Conservation (phyloP, 2,797 vertebrate genomes). For the Spondyliosoma cantharus region DNA sequence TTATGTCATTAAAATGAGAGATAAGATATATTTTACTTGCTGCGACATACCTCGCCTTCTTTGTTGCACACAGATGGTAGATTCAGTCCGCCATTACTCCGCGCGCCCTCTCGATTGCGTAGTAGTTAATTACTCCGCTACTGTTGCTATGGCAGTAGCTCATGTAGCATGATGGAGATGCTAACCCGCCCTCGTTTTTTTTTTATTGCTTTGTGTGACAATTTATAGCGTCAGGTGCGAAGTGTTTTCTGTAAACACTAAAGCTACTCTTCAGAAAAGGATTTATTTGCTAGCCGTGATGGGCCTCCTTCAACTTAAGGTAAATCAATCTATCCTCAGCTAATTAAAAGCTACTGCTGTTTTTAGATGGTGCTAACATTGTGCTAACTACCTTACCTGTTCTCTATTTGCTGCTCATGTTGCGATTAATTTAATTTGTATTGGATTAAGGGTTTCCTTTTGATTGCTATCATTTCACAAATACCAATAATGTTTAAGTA, state of each 20-base stretch:
- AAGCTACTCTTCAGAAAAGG: no score
- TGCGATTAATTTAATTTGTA: background rate
- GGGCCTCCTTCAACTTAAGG: background rate
- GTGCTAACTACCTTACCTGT: background rate
- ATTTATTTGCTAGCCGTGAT: background rate
- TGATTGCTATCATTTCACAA: background rate
- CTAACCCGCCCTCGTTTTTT: background rate
- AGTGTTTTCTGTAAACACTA: no score
- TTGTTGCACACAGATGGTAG: background rate
- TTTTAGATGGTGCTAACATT: background rate
- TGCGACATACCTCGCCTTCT: no score
- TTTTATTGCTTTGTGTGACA: background rate
- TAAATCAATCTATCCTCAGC: background rate
- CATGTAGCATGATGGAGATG: background rate
- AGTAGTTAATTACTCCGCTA: background rate
- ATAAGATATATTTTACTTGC: no score
- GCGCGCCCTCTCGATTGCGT: background rate
- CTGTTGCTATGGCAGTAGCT: background rate
- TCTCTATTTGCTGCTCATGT: background rate
- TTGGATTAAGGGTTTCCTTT: background rate
- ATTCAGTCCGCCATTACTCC: background rate
- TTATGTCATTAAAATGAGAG: no score
- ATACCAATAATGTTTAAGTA: background rate
- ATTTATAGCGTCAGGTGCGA: background rate
- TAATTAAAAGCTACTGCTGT: background rate